These are phyloP conservation scores for Dascyllus trimaculatus DNA, from an alignment of 2,113 vertebrate genomes.

Conservation along the genomic window DNA sequence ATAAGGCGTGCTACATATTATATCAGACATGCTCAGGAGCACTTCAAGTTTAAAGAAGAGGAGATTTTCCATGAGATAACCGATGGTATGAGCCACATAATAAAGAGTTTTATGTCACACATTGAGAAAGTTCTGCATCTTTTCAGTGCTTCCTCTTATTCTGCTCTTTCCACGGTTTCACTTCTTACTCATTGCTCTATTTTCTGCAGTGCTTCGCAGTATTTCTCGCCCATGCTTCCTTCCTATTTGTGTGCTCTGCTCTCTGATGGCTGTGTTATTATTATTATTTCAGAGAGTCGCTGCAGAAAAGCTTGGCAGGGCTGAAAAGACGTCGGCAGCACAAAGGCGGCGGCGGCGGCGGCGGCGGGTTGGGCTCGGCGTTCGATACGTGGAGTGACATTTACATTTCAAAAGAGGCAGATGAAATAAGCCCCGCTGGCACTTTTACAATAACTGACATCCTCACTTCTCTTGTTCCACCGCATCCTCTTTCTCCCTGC, in stretches of 20 bases:
- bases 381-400: slow-evolving; percentile 27
- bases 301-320: slow-evolving; percentile 13
- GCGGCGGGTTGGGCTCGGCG: background rate
- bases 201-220: background rate
- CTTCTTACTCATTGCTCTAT: slow-evolving; percentile 31
- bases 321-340: slow-evolving; percentile 23
- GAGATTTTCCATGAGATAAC: background rate
- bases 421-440: background rate
- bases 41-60: background rate
- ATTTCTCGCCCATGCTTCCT: slow-evolving; percentile 42
- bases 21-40: background rate
- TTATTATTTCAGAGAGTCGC: slow-evolving; percentile 3
- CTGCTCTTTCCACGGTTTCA: slow-evolving; percentile 21
- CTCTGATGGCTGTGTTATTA: slow-evolving; percentile 5
- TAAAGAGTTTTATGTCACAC: no score
- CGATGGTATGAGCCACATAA: no score
- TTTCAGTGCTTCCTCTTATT: background rate
- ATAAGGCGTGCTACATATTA: no score
- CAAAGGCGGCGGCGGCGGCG: slow-evolving; percentile 19
- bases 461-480: slow-evolving; percentile 27
- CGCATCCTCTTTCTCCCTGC: slow-evolving; percentile 49
- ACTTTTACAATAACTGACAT: slow-evolving; percentile 39
- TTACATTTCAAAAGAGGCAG: slow-evolving; percentile 60
- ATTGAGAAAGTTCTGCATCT: background rate
- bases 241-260: slow-evolving; percentile 46